Evolutionary conservation across 2,888 invertebrate species (phyloP).

Genomic region (Rotaria magnacalcarata): DNA sequence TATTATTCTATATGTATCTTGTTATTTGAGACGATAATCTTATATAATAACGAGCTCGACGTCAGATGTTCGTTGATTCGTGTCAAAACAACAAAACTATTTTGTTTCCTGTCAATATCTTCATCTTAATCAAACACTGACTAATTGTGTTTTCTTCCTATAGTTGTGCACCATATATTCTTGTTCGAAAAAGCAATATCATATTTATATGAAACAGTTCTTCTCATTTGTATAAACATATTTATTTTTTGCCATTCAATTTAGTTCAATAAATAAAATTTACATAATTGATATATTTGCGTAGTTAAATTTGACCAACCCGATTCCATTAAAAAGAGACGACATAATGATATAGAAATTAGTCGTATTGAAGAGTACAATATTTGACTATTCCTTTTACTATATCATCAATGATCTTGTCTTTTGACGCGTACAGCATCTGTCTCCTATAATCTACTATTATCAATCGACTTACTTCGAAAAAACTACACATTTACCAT

Average conservation of each 20-base stretch:
- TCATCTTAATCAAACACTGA: background rate
- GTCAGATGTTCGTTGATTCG: constrained; percentile 6
- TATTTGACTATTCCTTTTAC: background rate
- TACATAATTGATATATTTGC: background rate
- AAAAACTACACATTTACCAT: background rate
- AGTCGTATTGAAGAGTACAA: background rate
- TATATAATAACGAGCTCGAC: background rate
- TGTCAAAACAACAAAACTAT: background rate
- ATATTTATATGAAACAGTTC: background rate
- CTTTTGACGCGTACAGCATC: background rate
- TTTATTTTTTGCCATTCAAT: background rate
- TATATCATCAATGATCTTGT: background rate
- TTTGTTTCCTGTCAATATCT: background rate
- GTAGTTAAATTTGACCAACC: background rate
- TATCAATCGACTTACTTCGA: background rate
- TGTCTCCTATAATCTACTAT: background rate
- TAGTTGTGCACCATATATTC: background rate
- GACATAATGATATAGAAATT: background rate
- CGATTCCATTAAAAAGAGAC: background rate
- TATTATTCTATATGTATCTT: background rate
- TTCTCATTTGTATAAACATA: background rate
- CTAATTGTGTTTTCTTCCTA: background rate
- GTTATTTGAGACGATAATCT: background rate
- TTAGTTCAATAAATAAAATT: background rate
- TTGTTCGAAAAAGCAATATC: background rate